These are phyloP conservation scores for Drosophila baimaii DNA, from an alignment of 1,140 invertebrate genomes.

Conservation along the genomic window DNA sequence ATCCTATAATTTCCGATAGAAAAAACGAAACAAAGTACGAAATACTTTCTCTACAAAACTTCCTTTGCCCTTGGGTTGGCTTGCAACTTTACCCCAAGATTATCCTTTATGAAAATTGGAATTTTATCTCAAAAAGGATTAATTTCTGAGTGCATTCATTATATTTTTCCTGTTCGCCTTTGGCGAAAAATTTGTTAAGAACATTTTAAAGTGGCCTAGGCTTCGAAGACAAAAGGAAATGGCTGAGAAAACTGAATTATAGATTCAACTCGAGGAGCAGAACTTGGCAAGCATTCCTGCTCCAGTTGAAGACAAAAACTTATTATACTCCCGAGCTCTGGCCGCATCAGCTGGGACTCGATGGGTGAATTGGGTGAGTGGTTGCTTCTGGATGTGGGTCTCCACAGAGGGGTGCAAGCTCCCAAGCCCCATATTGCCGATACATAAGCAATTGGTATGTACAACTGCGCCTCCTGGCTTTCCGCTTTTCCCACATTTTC, in stretches of 20 bases:
- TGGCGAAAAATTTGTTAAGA: conserved; percentile 8
- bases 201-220: conserved; percentile 43
- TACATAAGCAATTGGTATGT: conserved; percentile 81
- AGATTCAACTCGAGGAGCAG: conserved; percentile 57
- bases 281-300: conserved; percentile 48
- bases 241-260: conserved; percentile 61
- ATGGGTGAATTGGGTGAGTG: not conserved
- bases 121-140: conserved; percentile 11
- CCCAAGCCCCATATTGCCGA: conserved; percentile 67
- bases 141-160: conserved; percentile 14
- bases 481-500: conserved; percentile 5
- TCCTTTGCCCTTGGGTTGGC: not conserved
- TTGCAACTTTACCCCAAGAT: not conserved
- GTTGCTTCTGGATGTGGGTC: conserved; percentile 1
- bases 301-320: conserved; percentile 61
- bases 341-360: conserved; percentile 64
- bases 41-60: not conserved
- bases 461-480: conserved; percentile 71
- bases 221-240: conserved; percentile 27
- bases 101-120: conserved; percentile 3
- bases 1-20: not conserved
- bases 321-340: conserved; percentile 60
- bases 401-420: conserved; percentile 1
- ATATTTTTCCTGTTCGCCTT: not conserved
- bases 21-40: not conserved